Percentiles rank a stretch among this genome's conserved stretches.
phyloP scores from a whole-genome alignment of 2,888 invertebrate species.

The Tubiluchus corallicola region DNA sequence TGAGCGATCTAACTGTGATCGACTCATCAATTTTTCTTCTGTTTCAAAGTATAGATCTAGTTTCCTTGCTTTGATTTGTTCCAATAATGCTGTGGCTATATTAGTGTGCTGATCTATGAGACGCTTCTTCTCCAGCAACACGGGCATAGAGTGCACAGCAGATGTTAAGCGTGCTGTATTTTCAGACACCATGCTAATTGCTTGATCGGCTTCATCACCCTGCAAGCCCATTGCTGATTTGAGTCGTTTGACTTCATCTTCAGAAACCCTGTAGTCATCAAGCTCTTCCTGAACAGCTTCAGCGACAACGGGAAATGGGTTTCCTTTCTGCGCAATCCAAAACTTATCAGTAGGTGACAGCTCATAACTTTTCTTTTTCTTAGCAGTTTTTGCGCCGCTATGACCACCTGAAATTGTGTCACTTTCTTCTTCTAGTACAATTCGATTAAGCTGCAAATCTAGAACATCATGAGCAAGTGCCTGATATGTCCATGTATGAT shows the following conservation, averaged over 20 bases:
- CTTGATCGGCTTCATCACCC: slow-evolving; percentile 68
- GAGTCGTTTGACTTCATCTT: slow-evolving; percentile 87
- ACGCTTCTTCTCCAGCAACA: slow-evolving; percentile 86
- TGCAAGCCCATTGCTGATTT: slow-evolving; percentile 68
- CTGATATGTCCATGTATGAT: slow-evolving; percentile 99
- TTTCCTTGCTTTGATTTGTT: slow-evolving; percentile 43
- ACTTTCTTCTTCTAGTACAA: slow-evolving; percentile 46
- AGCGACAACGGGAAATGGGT: slow-evolving; percentile 51
- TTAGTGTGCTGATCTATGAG: slow-evolving; percentile 98
- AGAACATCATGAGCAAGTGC: slow-evolving; percentile 90
- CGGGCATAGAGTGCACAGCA: slow-evolving; percentile 52
- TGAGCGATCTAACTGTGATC: slow-evolving; percentile 24
- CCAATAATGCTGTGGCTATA: slow-evolving; percentile 56
- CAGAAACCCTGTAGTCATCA: slow-evolving; percentile 77
- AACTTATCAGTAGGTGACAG: slow-evolving; percentile 66
- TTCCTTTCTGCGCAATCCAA: slow-evolving; percentile 84
- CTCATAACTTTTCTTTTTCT: slow-evolving; percentile 70
- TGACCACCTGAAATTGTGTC: slow-evolving; percentile 14
- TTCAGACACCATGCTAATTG: slow-evolving; percentile 48
- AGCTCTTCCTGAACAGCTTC: slow-evolving; percentile 97
- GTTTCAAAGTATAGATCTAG: slow-evolving; percentile 90
- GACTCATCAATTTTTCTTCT: slow-evolving; percentile 87
- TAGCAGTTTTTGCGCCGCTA: slow-evolving; percentile 22
- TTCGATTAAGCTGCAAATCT: slow-evolving; percentile 70
- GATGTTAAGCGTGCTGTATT: slow-evolving; percentile 53